Evolutionary conservation across 2,888 invertebrate genomes (phyloP), one percentile per base, ranked within the genome.

Genomic region (Hemithea aestivaria): DNA sequence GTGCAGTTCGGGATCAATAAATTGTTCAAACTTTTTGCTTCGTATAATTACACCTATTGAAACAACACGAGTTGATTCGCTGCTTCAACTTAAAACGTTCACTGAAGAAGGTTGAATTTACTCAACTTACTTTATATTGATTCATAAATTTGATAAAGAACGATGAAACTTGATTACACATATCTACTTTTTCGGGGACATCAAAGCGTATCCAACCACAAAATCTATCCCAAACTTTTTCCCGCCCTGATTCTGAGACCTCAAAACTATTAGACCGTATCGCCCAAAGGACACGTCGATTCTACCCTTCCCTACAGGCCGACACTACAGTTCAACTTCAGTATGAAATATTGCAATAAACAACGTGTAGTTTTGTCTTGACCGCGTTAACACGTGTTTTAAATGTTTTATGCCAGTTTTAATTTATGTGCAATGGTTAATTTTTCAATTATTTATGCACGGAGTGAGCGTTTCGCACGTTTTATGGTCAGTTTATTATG

Each of bases 201-300:
- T 46, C 32, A 45, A 42, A 47, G 46, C 37, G 48, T 46, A 45
- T 43, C 40, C 45, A 45, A 40, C 45, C 51, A 33, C 45, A 46
- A 51, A 51, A 48, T 46, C 40, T 51, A 42, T 38, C 42, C 45
- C 38, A 40, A 48, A 43, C 35, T 48, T 51, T 48, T 51, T 43
- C 42, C 42, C 45, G 45, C 44, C 45, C 48, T 48, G 48, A 48
- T 48, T 48, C 42, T 42, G 48, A 48, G 48, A 51, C 51, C 51
- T 51, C 51, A 51, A 46, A 51, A 51, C 51, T 48, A 51, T 51
- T 46, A 48, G 46, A 46, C 51, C 51, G 48, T 45, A 40, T 38
- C 43, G 38, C 41, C 26, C 36, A 35, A 38, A 39, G 45, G 40
- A 45, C 38, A 48, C 45, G 51, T 41, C 44, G 35, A 41, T 42